phyloP scores from a whole-genome alignment of 2,113 vertebrate genomes.

The Peromyscus maniculatus region DNA sequence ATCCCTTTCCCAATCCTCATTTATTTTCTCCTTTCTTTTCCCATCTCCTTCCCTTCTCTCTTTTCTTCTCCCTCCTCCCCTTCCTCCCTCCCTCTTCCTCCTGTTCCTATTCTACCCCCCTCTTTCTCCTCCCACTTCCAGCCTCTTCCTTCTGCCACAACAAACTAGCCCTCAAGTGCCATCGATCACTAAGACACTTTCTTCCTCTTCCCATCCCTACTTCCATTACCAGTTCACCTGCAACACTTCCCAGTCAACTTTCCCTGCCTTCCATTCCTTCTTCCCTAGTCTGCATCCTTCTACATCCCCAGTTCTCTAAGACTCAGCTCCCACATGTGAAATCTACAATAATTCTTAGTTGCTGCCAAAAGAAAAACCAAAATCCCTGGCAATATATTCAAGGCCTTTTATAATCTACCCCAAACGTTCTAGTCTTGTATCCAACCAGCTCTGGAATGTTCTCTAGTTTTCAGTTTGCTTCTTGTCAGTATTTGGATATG shows the following conservation, averaged over 20 bases:
- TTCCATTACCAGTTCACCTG: neutral
- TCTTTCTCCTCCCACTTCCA: no score
- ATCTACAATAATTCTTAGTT: neutral
- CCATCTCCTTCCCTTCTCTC: neutral
- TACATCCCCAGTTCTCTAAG: neutral
- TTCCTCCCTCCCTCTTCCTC: no score
- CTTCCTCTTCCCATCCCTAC: neutral
- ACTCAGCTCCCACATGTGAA: neutral
- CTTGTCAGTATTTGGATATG: neutral
- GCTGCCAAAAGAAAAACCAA: conserved; percentile 15
- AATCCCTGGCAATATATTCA: neutral
- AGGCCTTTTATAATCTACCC: neutral
- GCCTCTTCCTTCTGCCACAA: neutral
- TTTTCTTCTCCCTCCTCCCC: neutral
- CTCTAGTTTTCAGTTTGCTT: neutral
- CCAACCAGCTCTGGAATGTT: neutral
- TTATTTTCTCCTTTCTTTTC: neutral
- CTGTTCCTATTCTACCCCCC: fast-evolving
- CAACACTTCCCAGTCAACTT: neutral
- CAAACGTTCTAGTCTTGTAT: neutral
- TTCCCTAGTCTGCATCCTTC: neutral
- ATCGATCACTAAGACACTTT: neutral
- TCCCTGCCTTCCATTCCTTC: neutral
- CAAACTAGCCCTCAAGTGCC: neutral
- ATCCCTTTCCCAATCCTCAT: no score